phyloP scores from a whole-genome alignment of 2,888 invertebrate species.

The Drosophila histrio region DNA sequence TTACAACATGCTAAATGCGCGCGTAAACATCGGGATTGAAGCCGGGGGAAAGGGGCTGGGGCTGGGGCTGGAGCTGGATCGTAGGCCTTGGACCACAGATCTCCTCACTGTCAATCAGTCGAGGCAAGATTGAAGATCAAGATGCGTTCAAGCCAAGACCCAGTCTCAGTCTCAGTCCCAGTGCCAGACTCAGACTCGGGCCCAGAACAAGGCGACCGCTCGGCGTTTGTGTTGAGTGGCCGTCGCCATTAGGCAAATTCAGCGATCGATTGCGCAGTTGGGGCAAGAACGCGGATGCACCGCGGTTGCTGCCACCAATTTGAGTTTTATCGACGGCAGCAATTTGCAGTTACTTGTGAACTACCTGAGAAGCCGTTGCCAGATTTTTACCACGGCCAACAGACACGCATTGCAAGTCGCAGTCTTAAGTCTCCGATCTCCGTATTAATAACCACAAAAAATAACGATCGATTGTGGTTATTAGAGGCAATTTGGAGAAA shows the following conservation, averaged over 20 bases:
- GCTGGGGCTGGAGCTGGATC: neutral
- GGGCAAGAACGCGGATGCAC: constrained; percentile 59
- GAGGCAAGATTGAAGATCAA: constrained; percentile 56
- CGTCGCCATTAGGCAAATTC: constrained; percentile 81
- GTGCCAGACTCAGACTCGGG: neutral
- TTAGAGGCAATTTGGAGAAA: constrained; percentile 79
- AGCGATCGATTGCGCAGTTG: constrained; percentile 71
- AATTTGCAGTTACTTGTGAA: constrained; percentile 84
- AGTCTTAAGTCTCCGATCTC: constrained; percentile 23
- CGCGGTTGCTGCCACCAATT: constrained; percentile 65
- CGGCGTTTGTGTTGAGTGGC: constrained; percentile 80
- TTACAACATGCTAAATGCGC: constrained; percentile 83
- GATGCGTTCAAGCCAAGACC: constrained; percentile 38
- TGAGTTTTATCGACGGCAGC: constrained; percentile 79
- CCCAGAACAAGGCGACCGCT: constrained; percentile 27
- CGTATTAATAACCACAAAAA: constrained; percentile 82
- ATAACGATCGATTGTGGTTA: constrained; percentile 81
- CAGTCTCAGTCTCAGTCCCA: constrained; percentile 1
- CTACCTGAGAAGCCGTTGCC: constrained; percentile 83
- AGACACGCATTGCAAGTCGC: constrained; percentile 31
- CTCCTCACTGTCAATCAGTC: constrained; percentile 67
- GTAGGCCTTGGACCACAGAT: constrained; percentile 39
- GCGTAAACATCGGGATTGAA: constrained; percentile 69
- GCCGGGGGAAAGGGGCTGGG: neutral
- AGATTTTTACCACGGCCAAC: constrained; percentile 34